Conservation (phyloP, 2,888 invertebrate species). For the Ligdia adustata region DNA sequence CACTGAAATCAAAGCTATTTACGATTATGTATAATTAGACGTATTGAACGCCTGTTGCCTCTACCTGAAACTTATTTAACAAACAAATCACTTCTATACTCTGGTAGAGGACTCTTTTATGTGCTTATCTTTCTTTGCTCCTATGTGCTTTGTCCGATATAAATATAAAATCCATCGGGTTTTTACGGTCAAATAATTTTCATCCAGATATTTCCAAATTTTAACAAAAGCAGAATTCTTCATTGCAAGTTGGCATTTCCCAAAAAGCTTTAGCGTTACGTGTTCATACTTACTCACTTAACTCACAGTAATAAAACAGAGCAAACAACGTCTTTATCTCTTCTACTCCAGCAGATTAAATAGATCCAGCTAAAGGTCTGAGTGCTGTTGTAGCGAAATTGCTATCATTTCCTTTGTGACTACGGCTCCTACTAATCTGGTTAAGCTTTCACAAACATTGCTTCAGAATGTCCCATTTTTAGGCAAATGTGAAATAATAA, state of each 20-base stretch:
- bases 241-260: no score
- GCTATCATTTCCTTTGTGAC: conserved; percentile 31
- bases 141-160: no score
- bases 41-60: no score
- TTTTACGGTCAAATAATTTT: no score
- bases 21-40: neutral
- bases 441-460: conserved; percentile 28
- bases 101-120: no score
- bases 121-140: no score
- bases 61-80: no score
- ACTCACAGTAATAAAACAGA: conserved; percentile 12
- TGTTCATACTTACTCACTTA: conserved; percentile 2
- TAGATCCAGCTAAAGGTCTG: conserved; percentile 18
- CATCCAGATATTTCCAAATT: no score
- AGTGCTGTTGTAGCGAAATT: conserved; percentile 20
- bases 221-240: no score
- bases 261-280: conserved; percentile 4
- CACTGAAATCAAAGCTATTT: conserved; percentile 4
- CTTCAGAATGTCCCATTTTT: conserved; percentile 24
- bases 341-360: conserved; percentile 18
- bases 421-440: conserved; percentile 22
- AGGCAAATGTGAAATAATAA: no score
- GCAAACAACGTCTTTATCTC: conserved; percentile 20
- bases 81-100: no score
- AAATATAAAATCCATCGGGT: no score